Evolutionary conservation across 2,797 vertebrate genomes (phyloP).

Genomic region (Gila robusta): DNA sequence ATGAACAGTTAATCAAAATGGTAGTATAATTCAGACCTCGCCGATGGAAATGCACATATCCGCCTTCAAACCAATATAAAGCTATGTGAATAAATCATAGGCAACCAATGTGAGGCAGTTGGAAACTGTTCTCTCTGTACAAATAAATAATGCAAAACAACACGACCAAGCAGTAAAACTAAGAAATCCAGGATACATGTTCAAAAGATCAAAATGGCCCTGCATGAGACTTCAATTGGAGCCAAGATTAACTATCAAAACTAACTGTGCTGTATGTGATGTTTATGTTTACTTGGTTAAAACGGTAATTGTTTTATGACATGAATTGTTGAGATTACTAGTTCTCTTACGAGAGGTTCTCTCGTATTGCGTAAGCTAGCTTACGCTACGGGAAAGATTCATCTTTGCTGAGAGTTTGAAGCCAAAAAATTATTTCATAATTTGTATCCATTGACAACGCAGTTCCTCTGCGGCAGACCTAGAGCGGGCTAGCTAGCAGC

Average conservation of each 20-base stretch:
- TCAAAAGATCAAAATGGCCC: conserved; percentile 1
- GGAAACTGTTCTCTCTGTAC: conserved; percentile 39
- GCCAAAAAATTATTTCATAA: too few relatives aligned
- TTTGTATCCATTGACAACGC: too few relatives aligned
- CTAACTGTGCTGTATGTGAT: background rate
- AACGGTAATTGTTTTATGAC: background rate
- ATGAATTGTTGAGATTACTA: background rate
- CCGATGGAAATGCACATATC: conserved; percentile 49
- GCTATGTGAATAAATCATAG: conserved; percentile 45
- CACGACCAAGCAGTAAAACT: conserved; percentile 29
- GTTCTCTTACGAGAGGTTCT: too few relatives aligned
- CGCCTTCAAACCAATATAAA: conserved; percentile 42
- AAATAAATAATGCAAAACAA: conserved; percentile 56
- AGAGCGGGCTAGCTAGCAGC: too few relatives aligned
- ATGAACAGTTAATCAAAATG: conserved; percentile 53
- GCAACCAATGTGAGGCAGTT: conserved; percentile 44
- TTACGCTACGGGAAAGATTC: too few relatives aligned
- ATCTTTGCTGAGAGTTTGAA: too few relatives aligned
- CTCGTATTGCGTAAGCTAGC: too few relatives aligned
- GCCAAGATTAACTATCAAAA: background rate
- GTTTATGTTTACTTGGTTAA: too few relatives aligned
- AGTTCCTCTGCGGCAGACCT: too few relatives aligned
- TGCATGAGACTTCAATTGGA: background rate
- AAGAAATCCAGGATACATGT: conserved; percentile 27
- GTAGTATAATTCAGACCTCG: conserved; percentile 45